These are phyloP conservation scores for Mustelus asterias DNA, from an alignment of 2,113 vertebrate genomes.

Conservation along the genomic window DNA sequence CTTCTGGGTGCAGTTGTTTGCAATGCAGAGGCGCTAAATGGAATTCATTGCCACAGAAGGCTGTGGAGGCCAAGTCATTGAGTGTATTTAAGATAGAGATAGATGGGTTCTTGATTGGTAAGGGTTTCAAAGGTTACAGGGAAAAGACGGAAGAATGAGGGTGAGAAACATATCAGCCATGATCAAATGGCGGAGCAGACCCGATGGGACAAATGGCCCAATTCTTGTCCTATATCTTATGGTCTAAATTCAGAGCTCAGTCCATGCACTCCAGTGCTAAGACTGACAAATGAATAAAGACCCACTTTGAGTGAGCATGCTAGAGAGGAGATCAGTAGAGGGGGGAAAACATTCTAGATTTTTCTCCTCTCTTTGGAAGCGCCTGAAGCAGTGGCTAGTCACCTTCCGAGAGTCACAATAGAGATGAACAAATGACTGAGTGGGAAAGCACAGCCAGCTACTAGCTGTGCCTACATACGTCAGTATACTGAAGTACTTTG, in stretches of 20 bases:
- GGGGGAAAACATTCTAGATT: not conserved
- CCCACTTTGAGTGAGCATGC: not conserved
- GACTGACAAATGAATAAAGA: not conserved
- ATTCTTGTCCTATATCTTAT: too few relatives aligned
- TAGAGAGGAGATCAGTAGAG: not conserved
- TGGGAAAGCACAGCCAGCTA: slow-evolving; percentile 1
- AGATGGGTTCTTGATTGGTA: too few relatives aligned
- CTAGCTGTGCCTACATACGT: not conserved
- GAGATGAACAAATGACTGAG: not conserved
- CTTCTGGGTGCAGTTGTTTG: not conserved
- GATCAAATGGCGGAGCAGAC: too few relatives aligned
- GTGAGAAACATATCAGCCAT: too few relatives aligned
- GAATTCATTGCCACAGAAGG: too few relatives aligned
- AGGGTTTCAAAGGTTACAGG: too few relatives aligned
- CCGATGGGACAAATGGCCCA: too few relatives aligned
- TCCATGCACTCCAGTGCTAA: not conserved
- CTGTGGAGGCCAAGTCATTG: too few relatives aligned
- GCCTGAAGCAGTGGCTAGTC: not conserved
- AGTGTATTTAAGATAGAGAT: too few relatives aligned
- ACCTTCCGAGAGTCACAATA: not conserved
- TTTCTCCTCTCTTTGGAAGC: not conserved
- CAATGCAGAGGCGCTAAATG: not conserved
- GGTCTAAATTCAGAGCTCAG: not conserved
- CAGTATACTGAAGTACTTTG: not conserved
- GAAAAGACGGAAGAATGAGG: too few relatives aligned